Evolutionary conservation across 2,113 vertebrate species (phyloP), one percentile per base, ranked within the genome.

Genomic region (Ramphastos sulfuratus): DNA sequence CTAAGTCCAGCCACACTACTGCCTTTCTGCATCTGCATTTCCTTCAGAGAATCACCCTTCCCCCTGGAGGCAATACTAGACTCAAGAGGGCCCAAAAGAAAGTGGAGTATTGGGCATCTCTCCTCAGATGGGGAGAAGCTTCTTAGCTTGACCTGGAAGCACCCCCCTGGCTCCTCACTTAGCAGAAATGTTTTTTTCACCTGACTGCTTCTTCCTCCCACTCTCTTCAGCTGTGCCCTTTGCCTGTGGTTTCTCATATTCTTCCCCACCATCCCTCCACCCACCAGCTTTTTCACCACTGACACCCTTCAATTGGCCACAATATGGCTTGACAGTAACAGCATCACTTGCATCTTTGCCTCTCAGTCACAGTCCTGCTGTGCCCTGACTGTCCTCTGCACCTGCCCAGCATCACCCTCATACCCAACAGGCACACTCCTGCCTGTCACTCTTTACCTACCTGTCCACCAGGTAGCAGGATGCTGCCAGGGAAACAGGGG

Each of bases 301-400:
- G 11, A 13, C 73, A 82, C 11, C 10, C 31, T 72, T 25, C 5
- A 1, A 1, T 27, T 39, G 39, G 39, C 19, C 17, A 12, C 35
- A 1, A 0, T 28, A 13, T 15, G 31, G 28, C 56, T 54, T 77
- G 69, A 27, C 1, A 4, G 65, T 24, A 25, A 31, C 13, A 73
- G 31, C 55, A 18, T 5, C 52, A 7, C 7, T 9, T 63, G 64
- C 54, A 27, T 14, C 0, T 0, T 25, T 2, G 0, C 39, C 65
- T 64, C 69, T 60, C 33, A 16, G 21, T 16, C 39, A 23, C 3
- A 23, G 66, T 8, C 2, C 3, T 3, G 48, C 65, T 83, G 79
- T 31, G 73, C 64, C 24, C 16, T 33, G 85, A 7, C 44, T 50
- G 39, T 58, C 73, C 73, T 50, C 87, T 63, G 59, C 55, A 39